Base-by-base conservation (phyloP, 2,113 vertebrate genomes). In the Columba janthina region DNA sequence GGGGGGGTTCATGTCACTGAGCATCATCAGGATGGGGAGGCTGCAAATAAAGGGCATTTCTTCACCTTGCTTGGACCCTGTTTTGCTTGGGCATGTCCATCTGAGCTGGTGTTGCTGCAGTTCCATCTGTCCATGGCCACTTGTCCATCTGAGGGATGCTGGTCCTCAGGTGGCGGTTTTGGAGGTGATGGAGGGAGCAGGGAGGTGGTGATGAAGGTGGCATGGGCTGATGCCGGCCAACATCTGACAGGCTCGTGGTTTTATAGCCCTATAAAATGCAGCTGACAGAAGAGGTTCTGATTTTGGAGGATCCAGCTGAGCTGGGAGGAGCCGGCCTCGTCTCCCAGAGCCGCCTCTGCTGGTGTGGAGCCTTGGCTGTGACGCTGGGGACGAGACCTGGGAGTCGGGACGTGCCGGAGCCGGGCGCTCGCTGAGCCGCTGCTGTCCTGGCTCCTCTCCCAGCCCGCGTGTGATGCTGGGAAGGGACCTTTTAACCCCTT, bases 221-320 rank as follows among this genome's bases (percentile, higher is more conserved):
- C 15, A 64, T 85, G 88, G 42, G 80, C 40, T 1, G 62, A 66
- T 64, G 61, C 92, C 6, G 31, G 79, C 90, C 83, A 77, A 57
- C 29, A 14, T 80, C 65, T 70, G 94, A 75, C 22, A 46, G 53
- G 57, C 90, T 96, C 31, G n/a, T 44, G 93, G 95, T 96, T 98
- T 98, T 98, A 96, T 94, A 97, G 96, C 96, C 97, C 98, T 97
- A 90, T 96, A 96, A 98, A 98, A 96, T 93, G 97, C 97, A 97
- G 95, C 97, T 97, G 97, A 94, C 96, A 95, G 96, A 95, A 97
- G 96, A 96, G 71, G 96, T 95, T 95, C 93, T 92, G 72, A 94
- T 95, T 94, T 93, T 53, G 97, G 94, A 98, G 96, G 94, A 91
- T 97, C 96, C 97, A 93, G 14, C 65, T 16, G 87, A 90, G 75